These are phyloP conservation scores for Chondrilla cf. caribensis DNA, from an alignment of 37 sponge, comb jelly and placozoan species.

Conservation along the genomic window DNA sequence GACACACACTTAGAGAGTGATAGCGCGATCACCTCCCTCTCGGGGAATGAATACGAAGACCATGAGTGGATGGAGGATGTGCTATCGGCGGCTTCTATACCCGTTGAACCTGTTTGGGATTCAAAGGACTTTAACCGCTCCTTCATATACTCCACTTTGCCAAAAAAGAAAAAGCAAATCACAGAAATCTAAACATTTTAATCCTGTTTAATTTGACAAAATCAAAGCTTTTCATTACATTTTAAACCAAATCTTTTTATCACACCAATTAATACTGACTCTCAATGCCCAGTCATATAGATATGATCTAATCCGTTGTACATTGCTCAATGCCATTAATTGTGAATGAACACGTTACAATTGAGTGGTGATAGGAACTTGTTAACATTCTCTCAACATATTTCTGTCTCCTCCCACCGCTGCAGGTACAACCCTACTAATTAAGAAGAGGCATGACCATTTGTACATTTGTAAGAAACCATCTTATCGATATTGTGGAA, in stretches of 20 bases:
- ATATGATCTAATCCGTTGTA: no score
- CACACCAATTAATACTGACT: no score
- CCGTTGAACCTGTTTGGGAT: not conserved
- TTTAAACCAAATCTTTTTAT: no score
- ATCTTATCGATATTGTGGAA: not conserved
- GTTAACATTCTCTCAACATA: not conserved
- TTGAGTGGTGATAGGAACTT: not conserved
- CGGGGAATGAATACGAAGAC: slow-evolving; percentile 29
- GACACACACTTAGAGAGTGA: not conserved
- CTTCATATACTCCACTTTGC: slow-evolving; percentile 14
- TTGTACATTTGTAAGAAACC: no score
- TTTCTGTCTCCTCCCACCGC: not conserved
- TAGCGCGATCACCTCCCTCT: slow-evolving; percentile 20
- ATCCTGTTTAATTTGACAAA: no score
- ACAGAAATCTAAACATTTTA: not conserved
- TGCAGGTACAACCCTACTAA: slow-evolving; percentile 23
- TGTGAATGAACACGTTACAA: no score
- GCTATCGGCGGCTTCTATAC: not conserved
- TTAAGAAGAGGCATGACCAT: not conserved
- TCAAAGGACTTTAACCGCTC: not conserved
- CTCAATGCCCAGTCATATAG: no score
- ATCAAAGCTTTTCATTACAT: no score
- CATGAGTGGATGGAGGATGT: slow-evolving; percentile 20
- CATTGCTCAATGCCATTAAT: no score
- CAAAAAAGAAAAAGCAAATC: not conserved